Conservation (phyloP, 2,113 vertebrate species). For the Marmota monax region DNA sequence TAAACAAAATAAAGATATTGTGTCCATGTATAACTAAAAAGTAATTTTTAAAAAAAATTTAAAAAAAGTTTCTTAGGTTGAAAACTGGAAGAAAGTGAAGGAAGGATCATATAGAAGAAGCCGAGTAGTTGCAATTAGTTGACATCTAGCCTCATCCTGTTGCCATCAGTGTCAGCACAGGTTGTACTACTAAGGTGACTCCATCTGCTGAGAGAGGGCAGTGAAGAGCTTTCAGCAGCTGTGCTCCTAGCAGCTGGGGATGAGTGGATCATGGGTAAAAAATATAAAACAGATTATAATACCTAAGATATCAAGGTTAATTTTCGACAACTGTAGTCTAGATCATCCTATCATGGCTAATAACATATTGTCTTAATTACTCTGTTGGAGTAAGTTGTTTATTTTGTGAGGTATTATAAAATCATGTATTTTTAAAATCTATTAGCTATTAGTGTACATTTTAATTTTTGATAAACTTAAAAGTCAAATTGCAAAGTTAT, state of each 20-base stretch:
- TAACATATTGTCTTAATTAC: not conserved
- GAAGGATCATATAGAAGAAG: not conserved
- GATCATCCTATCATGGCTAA: not conserved
- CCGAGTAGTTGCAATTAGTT: not conserved
- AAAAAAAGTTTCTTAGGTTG: not conserved
- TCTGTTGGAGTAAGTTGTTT: not conserved
- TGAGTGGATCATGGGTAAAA: not conserved
- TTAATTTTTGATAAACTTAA: conserved; percentile 4
- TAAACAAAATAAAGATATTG: too few relatives aligned
- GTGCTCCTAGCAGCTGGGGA: rapidly evolving
- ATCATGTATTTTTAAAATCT: not conserved
- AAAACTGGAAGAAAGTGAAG: not conserved
- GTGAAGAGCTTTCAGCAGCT: not conserved
- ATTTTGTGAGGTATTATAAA: not conserved
- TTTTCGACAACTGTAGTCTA: not conserved
- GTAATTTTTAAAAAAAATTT: too few relatives aligned
- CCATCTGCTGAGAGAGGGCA: not conserved
- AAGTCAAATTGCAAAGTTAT: not conserved
- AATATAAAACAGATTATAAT: not conserved
- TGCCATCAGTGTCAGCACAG: not conserved
- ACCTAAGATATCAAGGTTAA: not conserved
- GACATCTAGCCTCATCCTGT: not conserved
- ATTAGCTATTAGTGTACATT: not conserved
- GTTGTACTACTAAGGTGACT: not conserved
- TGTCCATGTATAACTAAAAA: too few relatives aligned